Conservation (phyloP, 92 coral and sea anemone genomes). For the Phenganax stokvisi region DNA sequence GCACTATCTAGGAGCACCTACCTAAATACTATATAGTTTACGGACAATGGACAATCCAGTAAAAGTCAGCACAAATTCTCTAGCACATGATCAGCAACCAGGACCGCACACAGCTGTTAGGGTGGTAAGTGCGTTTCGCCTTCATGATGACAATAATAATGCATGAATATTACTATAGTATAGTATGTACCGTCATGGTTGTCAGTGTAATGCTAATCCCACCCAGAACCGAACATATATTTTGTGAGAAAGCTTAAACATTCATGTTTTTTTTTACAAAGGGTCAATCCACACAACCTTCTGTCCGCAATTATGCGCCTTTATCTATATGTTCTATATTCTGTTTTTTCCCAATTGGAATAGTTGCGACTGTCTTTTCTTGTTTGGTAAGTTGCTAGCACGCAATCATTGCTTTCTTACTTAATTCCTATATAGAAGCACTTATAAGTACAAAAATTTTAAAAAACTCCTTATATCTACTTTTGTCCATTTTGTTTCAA, state of each 20-base stretch:
- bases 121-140: background rate
- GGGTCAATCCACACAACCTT: background rate
- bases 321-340: background rate
- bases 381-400: background rate
- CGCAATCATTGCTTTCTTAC: background rate
- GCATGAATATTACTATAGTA: too few relatives aligned
- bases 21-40: background rate
- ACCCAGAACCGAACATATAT: too few relatives aligned
- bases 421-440: too few relatives aligned
- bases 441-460: background rate
- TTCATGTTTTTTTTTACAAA: background rate
- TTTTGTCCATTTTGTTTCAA: too few relatives aligned
- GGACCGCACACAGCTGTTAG: background rate
- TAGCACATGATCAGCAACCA: background rate
- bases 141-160: too few relatives aligned
- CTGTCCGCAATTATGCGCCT: background rate
- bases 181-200: too few relatives aligned
- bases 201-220: too few relatives aligned
- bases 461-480: background rate
- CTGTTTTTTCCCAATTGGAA: conserved; percentile 1
- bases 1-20: background rate
- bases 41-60: background rate
- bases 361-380: background rate
- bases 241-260: too few relatives aligned
- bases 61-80: background rate